Base-by-base conservation (phyloP, 92 coral and sea anemone species). In the Porites cylindrica region DNA sequence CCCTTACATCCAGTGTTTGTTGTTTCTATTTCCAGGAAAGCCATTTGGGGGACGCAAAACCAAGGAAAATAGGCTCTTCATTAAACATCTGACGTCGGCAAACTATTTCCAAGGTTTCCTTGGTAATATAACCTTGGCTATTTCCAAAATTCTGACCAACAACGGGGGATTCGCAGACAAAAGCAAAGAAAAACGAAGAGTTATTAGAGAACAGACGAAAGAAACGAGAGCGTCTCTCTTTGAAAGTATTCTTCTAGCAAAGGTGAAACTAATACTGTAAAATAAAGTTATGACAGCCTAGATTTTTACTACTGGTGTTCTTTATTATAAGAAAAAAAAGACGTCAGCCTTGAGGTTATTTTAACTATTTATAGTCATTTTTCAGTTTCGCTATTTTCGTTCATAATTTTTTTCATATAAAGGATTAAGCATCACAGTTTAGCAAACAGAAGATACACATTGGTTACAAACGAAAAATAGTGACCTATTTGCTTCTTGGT, bases 11-110 rank as follows among this genome's bases (percentile, higher is more conserved):
- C 47, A 3, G 5, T 38, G 47, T 38, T 38, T 29, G 32, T 29
- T 29, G 32, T 61, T 26, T 52, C 7, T 3, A 24, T 68, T 8
- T 52, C 12, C 77, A 81, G 85, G 85, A n/a, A 70, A 81, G 77
- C 52, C 77, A 5, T 13, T 81, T 52, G 85, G 85, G 2, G 85
- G 77, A 58, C 85, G 38, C 0, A 69, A 29, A 52, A 66, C 85
- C 14, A 69, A 69, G 58, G 85, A 81, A 19, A 68, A 54, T 24
- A 76, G 77, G 54, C 29, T 60, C 11, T 69, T 13, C n/a, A 17
- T 70, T 26, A 81, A 58, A 68, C 78, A 47, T 73, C 60, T 73
- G 6, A 73, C 61, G 6, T 73, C 62, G 8, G 10, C 13, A 51
- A 16, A 73, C 10, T 19, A 73, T 19, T 73, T 61, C 32, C 6